Percentiles rank a stretch among this genome's conserved stretches.
Conservation (phyloP, 2,113 vertebrate species). For the Neofelis nebulosa region DNA sequence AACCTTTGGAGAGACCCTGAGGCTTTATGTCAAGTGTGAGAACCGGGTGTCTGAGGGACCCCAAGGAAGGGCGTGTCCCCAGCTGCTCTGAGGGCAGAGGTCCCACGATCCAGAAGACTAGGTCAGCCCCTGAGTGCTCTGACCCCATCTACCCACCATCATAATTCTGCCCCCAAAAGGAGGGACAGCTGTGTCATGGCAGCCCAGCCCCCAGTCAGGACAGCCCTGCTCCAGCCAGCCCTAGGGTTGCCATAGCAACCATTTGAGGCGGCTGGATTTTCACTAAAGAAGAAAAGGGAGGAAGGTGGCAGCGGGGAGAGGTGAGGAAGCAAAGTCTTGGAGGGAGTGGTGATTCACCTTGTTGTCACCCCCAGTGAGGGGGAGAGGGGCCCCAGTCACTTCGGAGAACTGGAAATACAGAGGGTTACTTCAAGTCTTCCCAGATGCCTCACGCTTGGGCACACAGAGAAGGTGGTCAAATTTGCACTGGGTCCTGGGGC, state of each 20-base stretch:
- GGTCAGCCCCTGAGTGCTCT: background rate
- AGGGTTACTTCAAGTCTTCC: background rate
- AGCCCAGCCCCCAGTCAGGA: background rate
- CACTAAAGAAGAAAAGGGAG: background rate
- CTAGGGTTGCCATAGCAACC: conserved; percentile 49
- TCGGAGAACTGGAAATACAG: background rate
- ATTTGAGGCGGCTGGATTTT: background rate
- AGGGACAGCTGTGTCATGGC: background rate
- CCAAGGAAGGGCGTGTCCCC: too few relatives aligned
- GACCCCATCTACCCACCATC: background rate
- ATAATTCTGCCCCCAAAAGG: background rate
- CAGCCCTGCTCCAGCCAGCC: background rate
- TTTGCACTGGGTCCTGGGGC: too few relatives aligned
- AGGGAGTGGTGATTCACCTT: too few relatives aligned
- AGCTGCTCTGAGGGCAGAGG: background rate
- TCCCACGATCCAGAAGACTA: background rate
- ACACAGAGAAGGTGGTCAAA: background rate
- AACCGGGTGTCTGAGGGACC: background rate
- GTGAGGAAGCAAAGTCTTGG: background rate
- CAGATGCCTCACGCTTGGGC: background rate
- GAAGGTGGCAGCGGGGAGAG: background rate
- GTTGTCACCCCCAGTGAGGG: background rate
- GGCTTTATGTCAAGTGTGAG: background rate
- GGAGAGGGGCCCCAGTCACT: background rate
- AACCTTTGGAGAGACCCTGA: background rate